Base-by-base conservation (phyloP, 2,113 vertebrate species). In the Campylorhamphus procurvoides region DNA sequence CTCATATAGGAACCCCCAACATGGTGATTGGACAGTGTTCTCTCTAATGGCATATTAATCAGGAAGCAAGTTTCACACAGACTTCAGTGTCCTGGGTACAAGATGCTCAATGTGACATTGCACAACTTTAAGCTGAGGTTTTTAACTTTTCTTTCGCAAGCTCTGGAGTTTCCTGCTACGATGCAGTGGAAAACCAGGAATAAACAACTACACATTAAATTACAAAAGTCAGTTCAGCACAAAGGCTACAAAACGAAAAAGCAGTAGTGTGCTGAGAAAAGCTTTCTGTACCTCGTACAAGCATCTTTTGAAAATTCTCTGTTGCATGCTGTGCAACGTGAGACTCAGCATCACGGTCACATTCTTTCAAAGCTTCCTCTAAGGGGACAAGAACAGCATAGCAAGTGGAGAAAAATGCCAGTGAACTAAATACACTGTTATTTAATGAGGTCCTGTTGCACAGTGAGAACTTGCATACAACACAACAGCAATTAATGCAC, bases 381-480 rank as follows among this genome's bases (percentile, higher is more conserved):
- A 85, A 39, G 47, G 35, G 52, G 88, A 93, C 85, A 93, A 77
- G 90, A 94, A 23, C 94, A 82, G 91, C 93, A 93, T 92, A 95
- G 69, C 80, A 96, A 94, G 92, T 86, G 79, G 85, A 93, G n/a
- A 24, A 95, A 90, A 94, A 75, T 55, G 68, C 93, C 96, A 72
- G 55, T 46, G 63, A 83, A 64, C 83, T 52, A 88, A 90, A 76
- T 8, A 56, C 71, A n/a, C 66, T 60, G 68, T 56, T 89, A 84
- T 69, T 47, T 83, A 91, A 94, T 33, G 62, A 84, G 50, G 19
- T 86, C 31, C 89, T 49, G 33, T 8, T 88, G 62, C 50, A 85
- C 46, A 72, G 47, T 3, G 37, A 78, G 42, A 67, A 52, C 39
- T 60, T 49, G 22, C 13, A 33, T 22, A 86, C 77, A 95, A 60